Conservation (phyloP, 2,113 vertebrate species). For the Chlamydotis undulata region DNA sequence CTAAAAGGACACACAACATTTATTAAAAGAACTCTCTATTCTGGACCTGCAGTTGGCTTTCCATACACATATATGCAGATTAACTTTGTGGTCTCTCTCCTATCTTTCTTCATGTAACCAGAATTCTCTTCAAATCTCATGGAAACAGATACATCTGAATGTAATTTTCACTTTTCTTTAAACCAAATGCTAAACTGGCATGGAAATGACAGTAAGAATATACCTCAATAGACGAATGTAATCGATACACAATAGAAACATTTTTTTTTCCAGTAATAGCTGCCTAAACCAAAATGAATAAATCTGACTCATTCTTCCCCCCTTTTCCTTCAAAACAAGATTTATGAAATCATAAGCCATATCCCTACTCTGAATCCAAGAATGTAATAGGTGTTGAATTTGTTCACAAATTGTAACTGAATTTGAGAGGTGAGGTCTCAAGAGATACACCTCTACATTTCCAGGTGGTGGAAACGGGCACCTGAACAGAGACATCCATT, state of each 20-base stretch:
- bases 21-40: neutral
- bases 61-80: fast-evolving
- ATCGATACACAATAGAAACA: neutral
- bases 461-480: neutral
- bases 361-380: neutral
- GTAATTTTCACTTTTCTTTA: neutral
- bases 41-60: neutral
- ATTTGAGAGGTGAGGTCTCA: neutral
- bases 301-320: neutral
- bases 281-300: neutral
- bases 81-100: neutral
- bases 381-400: neutral
- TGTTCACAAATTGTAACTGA: neutral
- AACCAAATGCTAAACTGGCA: neutral
- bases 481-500: no score
- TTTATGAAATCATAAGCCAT: neutral
- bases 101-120: neutral
- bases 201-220: neutral
- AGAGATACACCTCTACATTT: neutral
- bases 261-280: fast-evolving
- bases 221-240: neutral
- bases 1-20: neutral
- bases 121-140: neutral
- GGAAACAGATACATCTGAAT: neutral
- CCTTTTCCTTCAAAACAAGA: neutral